phyloP scores from a whole-genome alignment of 2,888 invertebrate species.

The Ophion ventricosus region DNA sequence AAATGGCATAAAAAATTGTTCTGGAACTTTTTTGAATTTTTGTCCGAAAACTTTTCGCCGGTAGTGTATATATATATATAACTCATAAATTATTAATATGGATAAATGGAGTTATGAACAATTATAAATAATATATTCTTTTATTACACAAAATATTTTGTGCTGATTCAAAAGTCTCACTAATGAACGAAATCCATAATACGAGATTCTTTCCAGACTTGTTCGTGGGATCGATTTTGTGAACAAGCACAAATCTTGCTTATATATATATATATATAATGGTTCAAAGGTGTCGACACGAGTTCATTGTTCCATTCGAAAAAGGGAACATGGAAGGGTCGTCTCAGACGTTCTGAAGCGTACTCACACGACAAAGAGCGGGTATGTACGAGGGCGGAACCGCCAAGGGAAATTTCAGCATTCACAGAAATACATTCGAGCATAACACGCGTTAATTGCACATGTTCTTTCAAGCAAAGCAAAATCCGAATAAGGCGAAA shows the following conservation, averaged over 20 bases:
- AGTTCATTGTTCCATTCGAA: constrained; percentile 49
- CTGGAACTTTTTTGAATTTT: too few species aligned
- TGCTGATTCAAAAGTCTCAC: too few species aligned
- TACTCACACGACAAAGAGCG: constrained; percentile 19
- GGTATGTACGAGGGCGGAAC: neutral
- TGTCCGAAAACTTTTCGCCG: too few species aligned
- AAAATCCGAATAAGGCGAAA: neutral
- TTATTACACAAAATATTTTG: too few species aligned
- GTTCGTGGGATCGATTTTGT: neutral
- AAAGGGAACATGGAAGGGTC: constrained; percentile 50
- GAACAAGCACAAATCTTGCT: neutral
- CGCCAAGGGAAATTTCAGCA: constrained; percentile 23
- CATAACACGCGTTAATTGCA: constrained; percentile 7
- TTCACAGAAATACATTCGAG: constrained; percentile 14
- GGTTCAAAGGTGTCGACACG: constrained; percentile 27
- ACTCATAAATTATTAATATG: too few species aligned
- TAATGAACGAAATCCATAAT: too few species aligned
- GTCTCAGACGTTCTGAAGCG: constrained; percentile 36
- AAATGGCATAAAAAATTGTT: too few species aligned
- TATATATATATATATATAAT: neutral
- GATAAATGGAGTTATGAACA: too few species aligned
- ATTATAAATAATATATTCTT: too few species aligned
- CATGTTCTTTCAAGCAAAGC: neutral
- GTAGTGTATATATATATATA: too few species aligned
- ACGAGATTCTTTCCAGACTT: too few species aligned